phyloP scores from a whole-genome alignment of 2,797 vertebrate species.

The Acanthiza pusilla region DNA sequence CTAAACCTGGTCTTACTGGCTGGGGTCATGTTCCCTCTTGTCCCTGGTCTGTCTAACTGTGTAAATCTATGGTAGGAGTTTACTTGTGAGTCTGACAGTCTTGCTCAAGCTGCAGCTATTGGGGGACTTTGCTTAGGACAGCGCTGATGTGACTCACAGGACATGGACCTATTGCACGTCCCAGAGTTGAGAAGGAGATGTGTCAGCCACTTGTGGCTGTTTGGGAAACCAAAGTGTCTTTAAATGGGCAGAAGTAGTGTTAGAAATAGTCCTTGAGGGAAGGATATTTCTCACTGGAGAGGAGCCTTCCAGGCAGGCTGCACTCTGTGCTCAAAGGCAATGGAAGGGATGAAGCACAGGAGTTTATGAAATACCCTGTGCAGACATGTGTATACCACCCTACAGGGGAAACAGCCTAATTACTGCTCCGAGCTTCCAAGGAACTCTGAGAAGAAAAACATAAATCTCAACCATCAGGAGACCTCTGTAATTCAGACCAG shows the following conservation, averaged over 20 bases:
- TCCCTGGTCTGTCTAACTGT: not conserved
- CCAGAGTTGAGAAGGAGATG: not conserved
- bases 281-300: not conserved
- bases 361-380: not conserved
- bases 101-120: not conserved
- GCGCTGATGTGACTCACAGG: not conserved
- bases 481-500: constrained; percentile 9
- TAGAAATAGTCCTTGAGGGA: not conserved
- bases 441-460: not conserved
- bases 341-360: fast-evolving
- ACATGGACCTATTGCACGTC: not conserved
- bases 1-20: not conserved
- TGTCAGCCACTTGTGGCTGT: not conserved
- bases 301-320: not conserved
- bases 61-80: not conserved
- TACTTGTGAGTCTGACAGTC: not conserved
- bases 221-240: not conserved
- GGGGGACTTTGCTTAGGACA: not conserved
- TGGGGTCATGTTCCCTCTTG: not conserved
- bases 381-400: not conserved
- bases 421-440: not conserved
- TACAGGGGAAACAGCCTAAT: not conserved
- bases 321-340: not conserved
- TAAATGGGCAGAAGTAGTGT: not conserved
- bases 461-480: not conserved